phyloP scores from a whole-genome alignment of 2,113 vertebrate species.

The Scomber colias region DNA sequence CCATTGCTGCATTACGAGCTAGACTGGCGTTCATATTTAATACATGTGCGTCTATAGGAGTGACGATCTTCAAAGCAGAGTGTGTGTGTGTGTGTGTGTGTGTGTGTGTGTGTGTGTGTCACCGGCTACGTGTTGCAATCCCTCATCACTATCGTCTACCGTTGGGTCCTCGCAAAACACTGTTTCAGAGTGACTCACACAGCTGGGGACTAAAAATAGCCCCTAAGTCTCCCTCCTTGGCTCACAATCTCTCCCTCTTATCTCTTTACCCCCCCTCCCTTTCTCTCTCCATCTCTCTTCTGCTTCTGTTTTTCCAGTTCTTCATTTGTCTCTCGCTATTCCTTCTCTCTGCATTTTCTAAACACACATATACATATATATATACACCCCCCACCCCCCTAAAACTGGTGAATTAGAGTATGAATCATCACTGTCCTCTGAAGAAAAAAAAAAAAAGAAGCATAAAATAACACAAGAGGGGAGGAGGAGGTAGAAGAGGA shows the following conservation, averaged over 20 bases:
- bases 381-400: neutral
- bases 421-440: slow-evolving; percentile 67
- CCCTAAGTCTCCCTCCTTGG: slow-evolving; percentile 65
- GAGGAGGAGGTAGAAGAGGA: too few relatives aligned
- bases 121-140: slow-evolving; percentile 23
- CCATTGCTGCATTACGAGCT: slow-evolving; percentile 18
- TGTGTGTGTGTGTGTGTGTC: slow-evolving; percentile 48
- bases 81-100: slow-evolving; percentile 61
- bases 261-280: slow-evolving; percentile 41
- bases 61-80: slow-evolving; percentile 53
- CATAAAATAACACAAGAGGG: slow-evolving; percentile 5
- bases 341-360: slow-evolving; percentile 41
- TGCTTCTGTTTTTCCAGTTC: slow-evolving; percentile 28
- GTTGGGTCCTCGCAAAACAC: slow-evolving; percentile 53
- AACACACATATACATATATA: slow-evolving; percentile 62
- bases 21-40: slow-evolving; percentile 60
- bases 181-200: slow-evolving; percentile 78
- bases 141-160: slow-evolving; percentile 33
- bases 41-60: slow-evolving; percentile 22
- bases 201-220: slow-evolving; percentile 82
- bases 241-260: slow-evolving; percentile 63
- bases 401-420: slow-evolving; percentile 67
- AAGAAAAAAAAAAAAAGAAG: slow-evolving; percentile 15
- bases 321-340: slow-evolving; percentile 47
- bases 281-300: neutral